A percentile compares a stretch with the other conserved stretches of the same genome.
These are phyloP conservation scores for Enteromius afrohamiltoni DNA, from an alignment of 2,797 vertebrate species.

Conservation along the genomic window DNA sequence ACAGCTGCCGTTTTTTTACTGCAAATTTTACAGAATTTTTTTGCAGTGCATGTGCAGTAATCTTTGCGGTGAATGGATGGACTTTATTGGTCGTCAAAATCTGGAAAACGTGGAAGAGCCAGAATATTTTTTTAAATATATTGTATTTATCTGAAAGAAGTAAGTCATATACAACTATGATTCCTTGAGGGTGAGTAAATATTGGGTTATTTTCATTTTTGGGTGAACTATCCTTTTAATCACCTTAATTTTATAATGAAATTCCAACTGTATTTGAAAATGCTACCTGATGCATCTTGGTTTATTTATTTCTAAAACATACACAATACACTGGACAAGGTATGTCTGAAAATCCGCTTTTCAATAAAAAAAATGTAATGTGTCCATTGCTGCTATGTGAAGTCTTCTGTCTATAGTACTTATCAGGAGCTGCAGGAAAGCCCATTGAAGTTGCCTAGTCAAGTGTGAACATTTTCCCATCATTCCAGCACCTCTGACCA, in stretches of 20 bases:
- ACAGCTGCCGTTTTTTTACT: too few relatives aligned
- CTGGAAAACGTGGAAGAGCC: neutral
- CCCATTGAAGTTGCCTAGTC: slow-evolving; percentile 47
- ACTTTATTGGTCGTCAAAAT: neutral
- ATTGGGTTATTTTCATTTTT: neutral
- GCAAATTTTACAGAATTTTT: too few relatives aligned
- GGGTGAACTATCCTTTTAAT: neutral
- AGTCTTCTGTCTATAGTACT: neutral
- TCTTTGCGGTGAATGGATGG: neutral
- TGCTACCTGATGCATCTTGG: neutral
- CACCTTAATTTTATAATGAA: neutral
- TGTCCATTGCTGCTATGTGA: slow-evolving; percentile 7
- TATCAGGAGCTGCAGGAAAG: slow-evolving; percentile 20
- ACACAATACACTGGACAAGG: neutral
- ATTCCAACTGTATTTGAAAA: neutral
- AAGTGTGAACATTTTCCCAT: slow-evolving; percentile 56
- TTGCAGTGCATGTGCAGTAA: too few relatives aligned
- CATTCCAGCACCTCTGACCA: slow-evolving; percentile 40
- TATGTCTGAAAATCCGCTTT: neutral
- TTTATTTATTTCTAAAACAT: neutral
- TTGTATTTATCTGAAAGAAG: neutral
- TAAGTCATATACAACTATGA: neutral
- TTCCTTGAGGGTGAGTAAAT: neutral
- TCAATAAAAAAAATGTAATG: neutral
- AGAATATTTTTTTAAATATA: neutral